Base-by-base conservation (phyloP, 2,888 invertebrate species). In the Nomada hirtipes region DNA sequence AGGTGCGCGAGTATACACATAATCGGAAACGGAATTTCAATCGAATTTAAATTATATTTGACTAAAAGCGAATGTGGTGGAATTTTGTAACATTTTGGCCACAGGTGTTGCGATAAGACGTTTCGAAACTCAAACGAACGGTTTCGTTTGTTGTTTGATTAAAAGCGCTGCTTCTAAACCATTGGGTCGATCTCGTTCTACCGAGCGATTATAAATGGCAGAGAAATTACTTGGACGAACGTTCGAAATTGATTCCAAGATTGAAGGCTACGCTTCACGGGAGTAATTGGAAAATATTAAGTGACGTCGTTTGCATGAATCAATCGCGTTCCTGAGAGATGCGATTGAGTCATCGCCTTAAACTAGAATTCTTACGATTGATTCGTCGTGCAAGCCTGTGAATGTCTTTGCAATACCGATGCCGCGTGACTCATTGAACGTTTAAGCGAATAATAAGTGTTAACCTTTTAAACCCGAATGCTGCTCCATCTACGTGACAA, bases 61-160 rank as follows among this genome's bases (percentile, higher is more conserved):
- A 18, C 36, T 23, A 57, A 72, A 64, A 82, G 47, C 47, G 47
- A 47, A 47, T 76, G 9, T 13, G 76, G 72, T 69, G 70, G 65
- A n/a, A 36, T n/a, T n/a, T 76, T 69, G 55, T 67, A 9, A 42
- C 77, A 50, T 70, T 67, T 60, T 64, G 64, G 77, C 76, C 74
- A 55, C 76, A 83, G 73, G 83, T 79, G 83, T 84, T 79, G 69
- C 86, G 84, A 79, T 84, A 79, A 84, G 86, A 68, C 81, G 84
- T 86, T 84, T 84, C 76, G 70, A 83, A 84, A 86, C 82, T 86
- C 84, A 79, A 86, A 79, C 76, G 76, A 75, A 72, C 76, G 76
- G 67, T 76, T 74, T 67, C 78, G 75, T 84, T 72, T 72, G 73
- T 71, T 67, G 65, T 76, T 67, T 76, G 76, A 82, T 82, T 72